A percentile compares a stretch with the other conserved stretches of the same genome.
phyloP scores from a whole-genome alignment of 2,113 vertebrate genomes.

The Corydoras sp. region DNA sequence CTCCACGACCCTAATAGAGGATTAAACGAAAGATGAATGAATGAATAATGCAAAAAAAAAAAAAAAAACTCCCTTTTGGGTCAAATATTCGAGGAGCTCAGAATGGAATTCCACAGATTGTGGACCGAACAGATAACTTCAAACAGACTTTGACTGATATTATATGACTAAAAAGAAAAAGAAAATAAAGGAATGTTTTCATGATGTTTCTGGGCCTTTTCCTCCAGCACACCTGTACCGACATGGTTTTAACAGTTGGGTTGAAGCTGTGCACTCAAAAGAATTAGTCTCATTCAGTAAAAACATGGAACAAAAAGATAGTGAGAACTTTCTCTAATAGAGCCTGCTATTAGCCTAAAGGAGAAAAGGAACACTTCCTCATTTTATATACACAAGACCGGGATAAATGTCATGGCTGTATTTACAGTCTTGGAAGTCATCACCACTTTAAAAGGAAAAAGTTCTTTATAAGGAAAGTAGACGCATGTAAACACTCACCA shows the following conservation, averaged over 20 bases:
- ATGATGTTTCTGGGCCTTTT: constrained; percentile 54
- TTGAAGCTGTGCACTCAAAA: constrained; percentile 44
- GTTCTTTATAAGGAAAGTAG: constrained; percentile 77
- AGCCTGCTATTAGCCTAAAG: constrained; percentile 48
- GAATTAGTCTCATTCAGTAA: constrained; percentile 50
- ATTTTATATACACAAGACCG: constrained; percentile 76
- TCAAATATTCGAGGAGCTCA: no score
- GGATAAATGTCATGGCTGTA: constrained; percentile 75
- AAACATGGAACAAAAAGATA: background rate
- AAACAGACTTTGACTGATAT: constrained; percentile 7
- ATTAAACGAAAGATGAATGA: no score
- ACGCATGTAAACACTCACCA: constrained; percentile 69
- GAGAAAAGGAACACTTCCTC: constrained; percentile 61
- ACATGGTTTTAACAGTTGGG: constrained; percentile 61
- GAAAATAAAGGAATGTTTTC: constrained; percentile 49
- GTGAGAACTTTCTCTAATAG: constrained; percentile 4
- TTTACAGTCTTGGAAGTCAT: constrained; percentile 79
- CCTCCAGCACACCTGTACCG: constrained; percentile 61
- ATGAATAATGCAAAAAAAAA: no score
- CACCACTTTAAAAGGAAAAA: constrained; percentile 84
- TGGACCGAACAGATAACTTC: background rate
- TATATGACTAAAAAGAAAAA: constrained; percentile 7
- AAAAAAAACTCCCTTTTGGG: no score
- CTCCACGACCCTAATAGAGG: no score
- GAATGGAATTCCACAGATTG: no score